Evolutionary conservation across 2,797 vertebrate genomes (phyloP), one percentile per base, ranked within the genome.

Genomic region (Eurystomus glaucurus): DNA sequence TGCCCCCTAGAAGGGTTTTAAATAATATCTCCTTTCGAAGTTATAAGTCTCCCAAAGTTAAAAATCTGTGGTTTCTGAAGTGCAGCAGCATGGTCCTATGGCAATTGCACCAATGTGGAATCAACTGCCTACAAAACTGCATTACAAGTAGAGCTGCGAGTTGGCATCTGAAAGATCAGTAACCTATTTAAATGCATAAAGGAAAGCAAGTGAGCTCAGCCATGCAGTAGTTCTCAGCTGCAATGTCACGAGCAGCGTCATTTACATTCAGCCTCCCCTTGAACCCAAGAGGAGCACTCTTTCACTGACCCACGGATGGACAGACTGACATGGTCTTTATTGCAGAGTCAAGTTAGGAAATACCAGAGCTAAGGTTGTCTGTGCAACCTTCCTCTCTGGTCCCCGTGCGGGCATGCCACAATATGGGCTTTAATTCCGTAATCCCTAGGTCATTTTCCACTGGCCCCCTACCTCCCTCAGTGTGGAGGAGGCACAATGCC

Each of bases 241-340:
- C 92, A 94, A 87, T 94, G 87, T 50, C 71, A 54, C 2, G 23
- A 61, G 68, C 57, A 46, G 50, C 72, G 39, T 48, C 78, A 61
- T 96, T 95, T 83, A 21, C 82, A 71, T 90, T 91, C 71, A 65
- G 52, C 87, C 68, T 88, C 65, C 31, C 51, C 43, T 33, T 86
- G 93, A 93, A 54, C 89, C 78, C 89, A 33, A 20, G 35, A 41
- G 70, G 62, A 88, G 16, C 0, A 37, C 75, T 55, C 13, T 74
- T 87, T 18, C 68, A 10, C 51, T 88, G 81, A 69, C 91, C 70
- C 64, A 14, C 0, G 2, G 39, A 79, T 9, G 29, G 86, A 77
- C 78, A 77, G 68, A 79, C 85, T 91, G 87, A 91, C 87, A 85
- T 82, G 64, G 81, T 80, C 75, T 91, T 93, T 91, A 92, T 93